Percentiles rank a stretch among this genome's conserved stretches.
Evolutionary conservation across 53 echinoderm and acorn worm genomes (phyloP).

Genomic region (Luidia sarsii): DNA sequence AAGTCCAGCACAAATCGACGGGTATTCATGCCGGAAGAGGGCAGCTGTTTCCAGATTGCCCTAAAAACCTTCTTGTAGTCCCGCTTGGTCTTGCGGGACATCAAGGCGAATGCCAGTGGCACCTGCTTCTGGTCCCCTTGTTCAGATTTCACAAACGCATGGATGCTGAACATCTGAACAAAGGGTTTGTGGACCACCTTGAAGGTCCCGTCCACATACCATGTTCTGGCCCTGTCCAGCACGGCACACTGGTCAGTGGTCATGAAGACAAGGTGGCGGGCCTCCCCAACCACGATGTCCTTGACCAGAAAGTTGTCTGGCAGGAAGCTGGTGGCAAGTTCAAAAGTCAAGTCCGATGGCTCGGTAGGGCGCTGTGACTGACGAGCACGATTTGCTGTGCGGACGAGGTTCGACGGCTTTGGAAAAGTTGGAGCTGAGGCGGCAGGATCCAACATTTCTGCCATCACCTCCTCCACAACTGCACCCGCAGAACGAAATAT

Average conservation of each 20-base stretch:
- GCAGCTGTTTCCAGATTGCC: too few species aligned
- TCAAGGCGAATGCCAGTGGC: too few species aligned
- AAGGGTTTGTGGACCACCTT: conserved; percentile 59
- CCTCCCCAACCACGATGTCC: conserved; percentile 59
- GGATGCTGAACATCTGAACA: conserved; percentile 46
- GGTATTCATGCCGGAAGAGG: too few species aligned
- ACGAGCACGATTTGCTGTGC: conserved; percentile 47
- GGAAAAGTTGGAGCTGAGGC: conserved; percentile 45
- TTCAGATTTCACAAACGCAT: conserved; percentile 60
- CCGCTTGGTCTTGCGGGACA: too few species aligned
- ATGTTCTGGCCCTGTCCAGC: conserved; percentile 20
- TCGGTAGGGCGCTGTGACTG: conserved; percentile 14
- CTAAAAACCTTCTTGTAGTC: too few species aligned
- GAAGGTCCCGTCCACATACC: conserved; percentile 68
- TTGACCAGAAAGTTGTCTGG: conserved; percentile 63
- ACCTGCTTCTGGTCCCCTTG: too few species aligned
- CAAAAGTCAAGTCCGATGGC: conserved; percentile 44
- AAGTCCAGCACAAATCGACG: too few species aligned
- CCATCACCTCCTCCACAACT: conserved; percentile 46
- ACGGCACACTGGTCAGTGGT: conserved; percentile 19
- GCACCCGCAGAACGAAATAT: too few species aligned
- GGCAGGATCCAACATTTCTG: neutral
- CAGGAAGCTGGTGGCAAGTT: conserved; percentile 30
- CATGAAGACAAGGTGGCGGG: too few species aligned
- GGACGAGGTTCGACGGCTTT: neutral